These are phyloP conservation scores for Chrysoperla carnea DNA, from an alignment of 1,140 invertebrate species.

Conservation along the genomic window DNA sequence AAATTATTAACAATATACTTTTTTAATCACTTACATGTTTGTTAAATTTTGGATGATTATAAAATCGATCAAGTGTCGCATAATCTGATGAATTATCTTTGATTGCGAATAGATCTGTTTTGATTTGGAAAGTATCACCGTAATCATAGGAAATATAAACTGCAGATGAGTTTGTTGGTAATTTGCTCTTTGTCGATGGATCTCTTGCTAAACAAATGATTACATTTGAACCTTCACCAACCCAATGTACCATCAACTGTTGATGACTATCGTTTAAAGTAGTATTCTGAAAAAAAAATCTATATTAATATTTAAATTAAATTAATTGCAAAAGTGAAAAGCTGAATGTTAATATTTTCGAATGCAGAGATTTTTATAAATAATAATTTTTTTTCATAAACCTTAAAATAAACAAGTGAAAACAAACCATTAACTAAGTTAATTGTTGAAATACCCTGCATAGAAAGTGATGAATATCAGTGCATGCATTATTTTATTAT, in stretches of 20 bases:
- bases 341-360: too few species aligned
- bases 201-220: conserved; percentile 72
- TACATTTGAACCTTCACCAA: conserved; percentile 65
- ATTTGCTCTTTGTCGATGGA: conserved; percentile 23
- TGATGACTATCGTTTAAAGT: conserved; percentile 68
- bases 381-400: too few species aligned
- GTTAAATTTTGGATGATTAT: conserved; percentile 60
- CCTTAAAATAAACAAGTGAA: too few species aligned
- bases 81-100: conserved; percentile 26
- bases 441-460: too few species aligned
- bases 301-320: too few species aligned
- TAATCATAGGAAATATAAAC: conserved; percentile 78
- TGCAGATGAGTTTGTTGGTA: conserved; percentile 37
- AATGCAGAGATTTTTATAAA: too few species aligned
- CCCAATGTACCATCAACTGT: conserved; percentile 80
- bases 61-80: conserved; percentile 65
- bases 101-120: conserved; percentile 38
- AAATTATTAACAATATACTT: background rate
- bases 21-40: conserved; percentile 41
- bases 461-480: too few species aligned
- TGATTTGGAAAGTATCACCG: conserved; percentile 59
- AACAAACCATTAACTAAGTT: too few species aligned
- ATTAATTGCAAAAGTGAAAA: too few species aligned
- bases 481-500: too few species aligned
- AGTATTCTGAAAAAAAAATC: conserved; percentile 34